A percentile compares a stretch with the other conserved stretches of the same genome.
These are phyloP conservation scores for Tenebrio molitor DNA, from an alignment of 1,140 invertebrate species.

Conservation along the genomic window DNA sequence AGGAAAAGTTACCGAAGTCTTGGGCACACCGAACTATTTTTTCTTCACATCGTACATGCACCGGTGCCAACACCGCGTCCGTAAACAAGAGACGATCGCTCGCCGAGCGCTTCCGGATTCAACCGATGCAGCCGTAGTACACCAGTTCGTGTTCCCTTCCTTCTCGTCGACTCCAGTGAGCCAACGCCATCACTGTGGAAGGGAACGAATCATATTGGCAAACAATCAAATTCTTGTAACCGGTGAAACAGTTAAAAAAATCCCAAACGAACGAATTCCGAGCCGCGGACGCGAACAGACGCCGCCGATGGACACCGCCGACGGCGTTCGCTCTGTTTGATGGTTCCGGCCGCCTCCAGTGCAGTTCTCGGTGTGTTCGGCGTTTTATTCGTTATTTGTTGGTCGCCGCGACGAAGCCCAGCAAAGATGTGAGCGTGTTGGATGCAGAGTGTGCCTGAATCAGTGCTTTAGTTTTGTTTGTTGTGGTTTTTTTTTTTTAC, in stretches of 20 bases:
- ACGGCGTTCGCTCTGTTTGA: background rate
- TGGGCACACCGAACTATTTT: no score
- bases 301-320: background rate
- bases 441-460: background rate
- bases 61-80: no score
- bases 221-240: slow-evolving; percentile 28
- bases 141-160: slow-evolving; percentile 2
- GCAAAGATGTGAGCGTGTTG: slow-evolving; percentile 11
- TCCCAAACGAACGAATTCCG: slow-evolving; percentile 7
- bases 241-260: slow-evolving; percentile 12
- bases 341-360: background rate
- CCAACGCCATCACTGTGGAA: slow-evolving; percentile 20
- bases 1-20: no score
- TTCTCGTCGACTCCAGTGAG: slow-evolving; percentile 5
- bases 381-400: slow-evolving; percentile 3
- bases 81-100: no score
- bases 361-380: slow-evolving; percentile 12
- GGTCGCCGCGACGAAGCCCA: background rate
- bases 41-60: no score
- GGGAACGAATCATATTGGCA: slow-evolving; percentile 10
- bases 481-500: background rate
- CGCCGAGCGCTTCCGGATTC: slow-evolving; percentile 30
- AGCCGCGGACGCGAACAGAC: slow-evolving; percentile 1
- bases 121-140: slow-evolving; percentile 8
- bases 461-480: slow-evolving; percentile 9